These are phyloP conservation scores for Drosophila putrida DNA, from an alignment of 2,888 invertebrate species.

Conservation along the genomic window DNA sequence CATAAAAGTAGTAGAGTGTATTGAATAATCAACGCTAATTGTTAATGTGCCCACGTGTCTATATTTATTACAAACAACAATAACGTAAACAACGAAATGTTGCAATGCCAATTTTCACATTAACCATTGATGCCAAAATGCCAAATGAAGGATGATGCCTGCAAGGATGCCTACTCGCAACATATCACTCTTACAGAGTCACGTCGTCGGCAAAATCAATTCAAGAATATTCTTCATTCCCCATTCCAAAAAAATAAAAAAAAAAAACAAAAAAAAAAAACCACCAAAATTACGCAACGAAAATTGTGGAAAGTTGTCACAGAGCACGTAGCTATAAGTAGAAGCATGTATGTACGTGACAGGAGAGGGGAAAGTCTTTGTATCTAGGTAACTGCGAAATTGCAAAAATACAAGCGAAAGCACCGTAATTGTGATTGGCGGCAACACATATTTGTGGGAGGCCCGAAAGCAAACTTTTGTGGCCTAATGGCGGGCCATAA, in stretches of 20 bases:
- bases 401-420: conserved; percentile 44
- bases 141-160: conserved; percentile 43
- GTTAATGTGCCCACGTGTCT: conserved; percentile 60
- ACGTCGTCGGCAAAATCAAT: conserved; percentile 71
- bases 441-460: conserved; percentile 47
- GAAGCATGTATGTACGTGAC: background rate
- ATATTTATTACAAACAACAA: conserved; percentile 65
- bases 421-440: conserved; percentile 75
- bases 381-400: conserved; percentile 46
- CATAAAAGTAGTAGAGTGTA: background rate
- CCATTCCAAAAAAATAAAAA: background rate
- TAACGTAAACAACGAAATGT: conserved; percentile 20
- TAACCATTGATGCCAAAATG: conserved; percentile 65
- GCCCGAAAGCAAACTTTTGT: conserved; percentile 59
- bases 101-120: conserved; percentile 68
- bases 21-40: conserved; percentile 51
- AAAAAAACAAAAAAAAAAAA: background rate
- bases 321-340: conserved; percentile 43
- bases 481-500: conserved; percentile 72
- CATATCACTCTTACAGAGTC: conserved; percentile 49
- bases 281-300: background rate
- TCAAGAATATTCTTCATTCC: conserved; percentile 50
- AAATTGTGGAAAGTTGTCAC: conserved; percentile 51
- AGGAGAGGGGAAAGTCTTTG: background rate
- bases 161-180: conserved; percentile 2